These are phyloP conservation scores for Balearica regulorum DNA, from an alignment of 2,797 vertebrate genomes.

Conservation along the genomic window DNA sequence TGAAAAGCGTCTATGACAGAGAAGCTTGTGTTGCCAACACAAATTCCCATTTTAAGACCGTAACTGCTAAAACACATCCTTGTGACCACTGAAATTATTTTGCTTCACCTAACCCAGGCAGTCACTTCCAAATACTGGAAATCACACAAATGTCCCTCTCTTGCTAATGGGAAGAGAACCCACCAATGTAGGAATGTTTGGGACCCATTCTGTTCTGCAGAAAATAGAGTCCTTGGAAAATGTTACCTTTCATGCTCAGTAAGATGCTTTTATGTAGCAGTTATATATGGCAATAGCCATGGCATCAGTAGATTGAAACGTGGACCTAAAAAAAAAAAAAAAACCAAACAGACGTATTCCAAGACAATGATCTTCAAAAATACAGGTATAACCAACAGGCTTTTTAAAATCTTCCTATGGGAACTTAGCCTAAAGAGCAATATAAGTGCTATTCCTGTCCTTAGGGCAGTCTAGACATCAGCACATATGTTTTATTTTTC, in stretches of 20 bases:
- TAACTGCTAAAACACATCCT: not conserved
- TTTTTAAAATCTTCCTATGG: not conserved
- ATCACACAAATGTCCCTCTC: not conserved
- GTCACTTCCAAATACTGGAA: not conserved
- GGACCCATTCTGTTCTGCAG: not conserved
- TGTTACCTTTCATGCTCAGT: not conserved
- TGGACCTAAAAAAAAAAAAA: too few relatives aligned
- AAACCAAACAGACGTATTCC: not conserved
- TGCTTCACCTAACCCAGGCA: not conserved
- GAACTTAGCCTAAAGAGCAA: not conserved
- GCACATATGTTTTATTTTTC: not conserved
- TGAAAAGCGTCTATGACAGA: not conserved
- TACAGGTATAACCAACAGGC: not conserved
- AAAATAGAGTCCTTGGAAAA: not conserved
- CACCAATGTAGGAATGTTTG: not conserved
- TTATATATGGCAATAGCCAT: not conserved
- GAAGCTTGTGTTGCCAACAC: not conserved
- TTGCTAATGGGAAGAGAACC: not conserved
- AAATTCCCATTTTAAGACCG: not conserved
- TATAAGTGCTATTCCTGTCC: not conserved
- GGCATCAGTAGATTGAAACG: not conserved
- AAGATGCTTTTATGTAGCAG: not conserved
- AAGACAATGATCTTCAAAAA: not conserved
- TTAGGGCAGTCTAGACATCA: not conserved
- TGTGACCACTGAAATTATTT: not conserved